Evolutionary conservation across 2,888 invertebrate genomes (phyloP).

Genomic region (Zygogramma bicolorata): DNA sequence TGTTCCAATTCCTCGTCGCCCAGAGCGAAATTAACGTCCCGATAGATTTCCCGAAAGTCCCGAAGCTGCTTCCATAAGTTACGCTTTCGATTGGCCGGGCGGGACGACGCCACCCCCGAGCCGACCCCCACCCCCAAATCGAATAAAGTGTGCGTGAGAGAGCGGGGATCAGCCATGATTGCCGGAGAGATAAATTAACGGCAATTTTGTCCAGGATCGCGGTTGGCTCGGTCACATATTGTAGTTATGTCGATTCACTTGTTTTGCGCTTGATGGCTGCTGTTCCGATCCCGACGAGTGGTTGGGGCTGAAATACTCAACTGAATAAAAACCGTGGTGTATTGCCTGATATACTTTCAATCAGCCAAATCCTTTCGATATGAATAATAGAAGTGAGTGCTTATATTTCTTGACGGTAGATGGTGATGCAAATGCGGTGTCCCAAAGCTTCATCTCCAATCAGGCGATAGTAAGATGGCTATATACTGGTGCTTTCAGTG

Average conservation of each 20-base stretch:
- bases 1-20: neutral
- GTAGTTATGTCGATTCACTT: slow-evolving; percentile 37
- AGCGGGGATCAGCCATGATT: slow-evolving; percentile 35
- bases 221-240: slow-evolving; percentile 43
- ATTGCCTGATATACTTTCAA: no score
- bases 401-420: no score
- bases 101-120: neutral
- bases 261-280: slow-evolving; percentile 29
- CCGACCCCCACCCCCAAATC: slow-evolving; percentile 18
- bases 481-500: no score
- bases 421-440: no score
- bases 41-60: slow-evolving; percentile 18
- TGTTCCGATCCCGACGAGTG: slow-evolving; percentile 27
- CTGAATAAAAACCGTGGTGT: no score
- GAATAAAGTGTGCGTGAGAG: slow-evolving; percentile 28
- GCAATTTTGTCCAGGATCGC: slow-evolving; percentile 41
- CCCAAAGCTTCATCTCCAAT: no score
- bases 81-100: slow-evolving; percentile 15
- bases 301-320: neutral
- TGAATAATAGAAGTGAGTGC: no score
- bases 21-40: neutral
- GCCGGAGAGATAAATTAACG: slow-evolving; percentile 42
- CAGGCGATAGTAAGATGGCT: no score
- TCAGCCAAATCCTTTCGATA: no score
- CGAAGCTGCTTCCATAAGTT: slow-evolving; percentile 15